Base-by-base conservation (phyloP, 2,797 vertebrate species). In the Hipposideros larvatus region DNA sequence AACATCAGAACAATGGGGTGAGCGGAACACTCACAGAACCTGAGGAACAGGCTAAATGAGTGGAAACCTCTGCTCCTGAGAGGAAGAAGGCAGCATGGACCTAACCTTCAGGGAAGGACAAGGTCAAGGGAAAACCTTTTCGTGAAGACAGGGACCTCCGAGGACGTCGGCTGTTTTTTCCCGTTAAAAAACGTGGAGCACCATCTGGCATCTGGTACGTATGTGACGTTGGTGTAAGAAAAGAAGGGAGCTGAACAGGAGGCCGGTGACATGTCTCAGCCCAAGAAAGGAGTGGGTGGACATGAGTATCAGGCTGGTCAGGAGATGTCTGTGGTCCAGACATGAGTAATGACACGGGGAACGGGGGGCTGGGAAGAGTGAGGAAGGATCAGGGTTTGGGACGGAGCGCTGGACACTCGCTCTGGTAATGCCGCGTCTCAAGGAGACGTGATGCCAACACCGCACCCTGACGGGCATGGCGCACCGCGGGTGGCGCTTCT, bases 371-470 rank as follows among this genome's bases (percentile, higher is more conserved):
- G 11, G 59, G 13, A 66, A 24, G 7, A 14, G 0, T 51, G 48
- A 51, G 48, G 48, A 15, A 8, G 9, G 34, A 7, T 7, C 1
- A 9, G 26, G 10, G 4, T 26, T 5, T 1, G 7, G 26, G 18
- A 51, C 37, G 48, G 48, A 15, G 43, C 43, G 43, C 46, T 48
- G 46, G 46, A 48, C 46, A 48, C 46, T 48, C 6, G 18, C 5
- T 0, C n/a, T 19, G 74, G 51, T 57, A 1, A 4, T 6, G 4
- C 9, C 13, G 4, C 1, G 53, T 63, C 7, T 43, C 24, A 0
- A 4, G 10, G 3, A 61, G 43, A 31, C 3, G 0, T 0, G 46
- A 11, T 6, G 0, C 26, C 2, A 13, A 18, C 5, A 0, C 2
- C 3, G 0, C 1, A 0, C 15, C 68, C 18, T 10, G 9, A 21